These are phyloP conservation scores for Drosophila meridiana DNA, from an alignment of 2,888 invertebrate genomes.

Conservation along the genomic window DNA sequence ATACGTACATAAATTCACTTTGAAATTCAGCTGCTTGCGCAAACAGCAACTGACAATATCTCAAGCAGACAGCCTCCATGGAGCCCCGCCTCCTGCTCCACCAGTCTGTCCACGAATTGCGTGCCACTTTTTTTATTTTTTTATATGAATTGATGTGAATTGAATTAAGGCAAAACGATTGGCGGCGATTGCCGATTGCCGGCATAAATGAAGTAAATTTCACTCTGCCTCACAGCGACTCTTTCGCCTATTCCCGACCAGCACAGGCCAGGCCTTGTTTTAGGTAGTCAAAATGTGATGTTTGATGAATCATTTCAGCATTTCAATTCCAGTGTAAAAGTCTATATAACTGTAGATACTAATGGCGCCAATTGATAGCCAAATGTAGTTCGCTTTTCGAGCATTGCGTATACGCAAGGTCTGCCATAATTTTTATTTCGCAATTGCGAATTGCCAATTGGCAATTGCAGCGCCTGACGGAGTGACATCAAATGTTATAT, in stretches of 20 bases:
- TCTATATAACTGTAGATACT: background rate
- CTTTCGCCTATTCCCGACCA: background rate
- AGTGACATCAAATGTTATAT: slow-evolving; percentile 2
- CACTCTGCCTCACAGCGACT: background rate
- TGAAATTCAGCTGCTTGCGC: slow-evolving; percentile 33
- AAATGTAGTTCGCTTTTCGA: background rate
- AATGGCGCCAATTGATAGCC: slow-evolving; percentile 2
- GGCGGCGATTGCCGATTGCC: slow-evolving; percentile 17
- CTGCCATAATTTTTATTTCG: slow-evolving; percentile 6
- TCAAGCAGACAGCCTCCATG: slow-evolving; percentile 11
- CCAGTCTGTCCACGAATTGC: slow-evolving; percentile 28
- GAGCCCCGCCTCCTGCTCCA: background rate
- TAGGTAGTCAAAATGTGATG: background rate
- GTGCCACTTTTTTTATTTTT: slow-evolving; percentile 29
- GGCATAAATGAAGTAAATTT: slow-evolving; percentile 13
- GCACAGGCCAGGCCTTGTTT: background rate
- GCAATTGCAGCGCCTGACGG: slow-evolving; percentile 9
- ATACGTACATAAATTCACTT: slow-evolving; percentile 27
- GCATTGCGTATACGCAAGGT: slow-evolving; percentile 32
- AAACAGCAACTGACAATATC: slow-evolving; percentile 29
- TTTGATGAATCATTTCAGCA: slow-evolving; percentile 15
- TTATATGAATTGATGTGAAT: slow-evolving; percentile 67
- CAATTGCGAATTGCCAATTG: slow-evolving; percentile 13
- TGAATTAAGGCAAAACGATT: slow-evolving; percentile 61
- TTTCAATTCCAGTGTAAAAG: background rate